Evolutionary conservation across 2,888 invertebrate species (phyloP).

Genomic region (Eilema griseolum): DNA sequence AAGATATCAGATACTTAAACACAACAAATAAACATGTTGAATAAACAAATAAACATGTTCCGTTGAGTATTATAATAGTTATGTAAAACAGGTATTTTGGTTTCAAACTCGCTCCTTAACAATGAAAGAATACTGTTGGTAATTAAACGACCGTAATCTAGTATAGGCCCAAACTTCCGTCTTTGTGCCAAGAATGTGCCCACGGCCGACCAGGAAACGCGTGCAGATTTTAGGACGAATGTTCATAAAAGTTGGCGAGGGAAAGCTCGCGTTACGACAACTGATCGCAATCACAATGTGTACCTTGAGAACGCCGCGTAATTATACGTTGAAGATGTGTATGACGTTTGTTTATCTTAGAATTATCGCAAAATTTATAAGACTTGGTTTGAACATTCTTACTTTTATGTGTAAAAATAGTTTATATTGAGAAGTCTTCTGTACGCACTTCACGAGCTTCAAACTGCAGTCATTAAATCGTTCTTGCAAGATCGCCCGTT

Average conservation of each 20-base stretch:
- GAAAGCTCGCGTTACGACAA: conserved; percentile 9
- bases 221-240: conserved; percentile 8
- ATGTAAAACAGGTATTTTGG: background rate
- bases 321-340: conserved; percentile 2
- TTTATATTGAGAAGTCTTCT: no score
- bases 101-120: background rate
- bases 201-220: conserved; percentile 5
- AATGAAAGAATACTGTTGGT: background rate
- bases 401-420: no score
- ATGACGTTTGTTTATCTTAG: background rate
- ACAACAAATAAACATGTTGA: no score
- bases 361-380: background rate
- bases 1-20: no score
- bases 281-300: conserved; percentile 1
- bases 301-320: conserved; percentile 9
- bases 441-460: no score
- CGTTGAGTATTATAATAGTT: no score
- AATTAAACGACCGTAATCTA: background rate
- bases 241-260: background rate
- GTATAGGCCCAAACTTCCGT: background rate
- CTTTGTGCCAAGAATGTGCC: background rate
- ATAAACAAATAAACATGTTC: no score
- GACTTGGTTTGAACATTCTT: background rate
- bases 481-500: no score
- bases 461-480: no score